A percentile compares a stretch with the other conserved stretches of the same genome.
Conservation (phyloP, 2,113 vertebrate species). For the Pseudorasbora parva region DNA sequence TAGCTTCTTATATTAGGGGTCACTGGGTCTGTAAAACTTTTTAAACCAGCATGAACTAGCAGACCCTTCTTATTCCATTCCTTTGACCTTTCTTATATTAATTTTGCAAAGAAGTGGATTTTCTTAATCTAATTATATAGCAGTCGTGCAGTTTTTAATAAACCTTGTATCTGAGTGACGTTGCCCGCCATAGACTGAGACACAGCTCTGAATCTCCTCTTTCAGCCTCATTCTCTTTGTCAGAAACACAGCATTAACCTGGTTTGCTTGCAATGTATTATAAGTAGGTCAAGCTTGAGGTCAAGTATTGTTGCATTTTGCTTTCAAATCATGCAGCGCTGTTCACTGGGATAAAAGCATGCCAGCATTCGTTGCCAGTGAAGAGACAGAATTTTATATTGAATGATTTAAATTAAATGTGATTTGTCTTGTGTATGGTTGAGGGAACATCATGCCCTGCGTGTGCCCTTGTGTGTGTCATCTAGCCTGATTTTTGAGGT, state of each 20-base stretch:
- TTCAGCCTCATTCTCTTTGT: background rate
- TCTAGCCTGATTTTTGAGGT: background rate
- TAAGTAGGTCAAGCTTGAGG: constrained; percentile 41
- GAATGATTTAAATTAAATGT: constrained; percentile 35
- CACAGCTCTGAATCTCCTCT: background rate
- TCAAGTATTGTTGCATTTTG: constrained; percentile 41
- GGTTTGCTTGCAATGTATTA: constrained; percentile 23
- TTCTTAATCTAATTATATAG: constrained; percentile 10
- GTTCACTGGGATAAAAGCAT: background rate
- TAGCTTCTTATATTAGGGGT: background rate
- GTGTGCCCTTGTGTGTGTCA: background rate
- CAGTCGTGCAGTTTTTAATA: background rate
- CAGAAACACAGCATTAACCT: constrained; percentile 25
- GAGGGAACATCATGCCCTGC: background rate
- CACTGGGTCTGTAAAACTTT: background rate
- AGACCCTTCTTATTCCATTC: background rate
- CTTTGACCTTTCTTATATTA: background rate
- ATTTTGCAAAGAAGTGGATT: background rate
- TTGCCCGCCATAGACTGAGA: background rate
- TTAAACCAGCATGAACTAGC: background rate
- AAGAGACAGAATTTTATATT: constrained; percentile 5
- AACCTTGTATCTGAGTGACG: background rate
- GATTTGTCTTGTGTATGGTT: background rate
- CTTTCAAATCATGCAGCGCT: constrained; percentile 16
- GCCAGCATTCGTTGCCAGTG: background rate